Conservation (phyloP, 30 jellyfish, hydroid and myxozoan species). For the Aurelia sp. region DNA sequence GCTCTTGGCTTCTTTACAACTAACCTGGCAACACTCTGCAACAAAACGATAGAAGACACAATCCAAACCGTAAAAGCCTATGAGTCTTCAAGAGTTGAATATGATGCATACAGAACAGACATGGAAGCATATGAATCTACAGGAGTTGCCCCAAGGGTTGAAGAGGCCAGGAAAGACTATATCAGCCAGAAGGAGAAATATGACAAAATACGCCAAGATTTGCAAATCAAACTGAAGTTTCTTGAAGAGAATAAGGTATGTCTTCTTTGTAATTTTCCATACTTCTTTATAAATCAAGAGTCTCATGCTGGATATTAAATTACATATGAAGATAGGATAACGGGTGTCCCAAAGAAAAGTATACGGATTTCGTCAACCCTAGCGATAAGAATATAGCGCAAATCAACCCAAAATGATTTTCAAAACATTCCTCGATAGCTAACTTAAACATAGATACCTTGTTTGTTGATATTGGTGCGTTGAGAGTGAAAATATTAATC, state of each 20-base stretch:
- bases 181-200: conserved; percentile 81
- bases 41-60: conserved; percentile 97
- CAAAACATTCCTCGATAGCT: too few species aligned
- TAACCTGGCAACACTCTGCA: conserved; percentile 89
- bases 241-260: conserved; percentile 97
- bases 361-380: too few species aligned
- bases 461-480: too few species aligned
- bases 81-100: conserved; percentile 88
- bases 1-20: conserved; percentile 95
- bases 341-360: too few species aligned
- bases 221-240: conserved; percentile 90
- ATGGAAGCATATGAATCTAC: conserved; percentile 87
- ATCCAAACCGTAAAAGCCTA: conserved; percentile 88
- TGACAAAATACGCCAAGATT: conserved; percentile 84
- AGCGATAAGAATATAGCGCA: too few species aligned
- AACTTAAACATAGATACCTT: too few species aligned
- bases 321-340: too few species aligned
- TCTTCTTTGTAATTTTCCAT: not conserved
- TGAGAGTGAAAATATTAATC: too few species aligned
- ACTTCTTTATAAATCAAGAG: too few species aligned
- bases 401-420: too few species aligned
- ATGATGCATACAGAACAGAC: conserved; percentile 98
- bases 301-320: too few species aligned
- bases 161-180: conserved; percentile 89
- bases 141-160: conserved; percentile 89